These are phyloP conservation scores for Parambassis ranga DNA, from an alignment of 2,797 vertebrate genomes.

Conservation along the genomic window DNA sequence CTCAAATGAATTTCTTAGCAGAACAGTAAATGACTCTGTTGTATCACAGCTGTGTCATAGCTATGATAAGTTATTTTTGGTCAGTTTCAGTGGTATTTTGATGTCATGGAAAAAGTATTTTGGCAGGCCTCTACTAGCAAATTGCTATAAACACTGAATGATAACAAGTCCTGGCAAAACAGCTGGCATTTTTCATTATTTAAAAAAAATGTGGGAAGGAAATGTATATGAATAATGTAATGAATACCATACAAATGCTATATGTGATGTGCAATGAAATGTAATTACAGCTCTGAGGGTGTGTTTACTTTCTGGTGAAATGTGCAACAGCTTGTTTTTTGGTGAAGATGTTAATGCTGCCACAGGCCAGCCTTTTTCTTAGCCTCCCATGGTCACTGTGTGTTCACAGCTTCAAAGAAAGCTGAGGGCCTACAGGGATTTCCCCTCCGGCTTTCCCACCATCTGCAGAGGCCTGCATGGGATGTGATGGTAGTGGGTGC, in stretches of 20 bases:
- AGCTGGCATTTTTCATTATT: neutral
- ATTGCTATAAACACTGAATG: neutral
- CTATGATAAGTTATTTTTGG: neutral
- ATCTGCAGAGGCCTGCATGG: slow-evolving; percentile 59
- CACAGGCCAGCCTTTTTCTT: slow-evolving; percentile 33
- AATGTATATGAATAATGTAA: slow-evolving; percentile 8
- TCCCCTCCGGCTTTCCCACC: slow-evolving; percentile 75
- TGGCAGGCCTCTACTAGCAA: neutral
- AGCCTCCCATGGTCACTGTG: slow-evolving; percentile 47
- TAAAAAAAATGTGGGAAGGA: slow-evolving; percentile 25
- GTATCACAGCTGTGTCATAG: neutral
- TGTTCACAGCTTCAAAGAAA: slow-evolving; percentile 66
- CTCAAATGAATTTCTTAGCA: no score
- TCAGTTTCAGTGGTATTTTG: neutral
- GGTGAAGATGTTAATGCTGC: slow-evolving; percentile 42
- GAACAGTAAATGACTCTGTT: slow-evolving; percentile 4
- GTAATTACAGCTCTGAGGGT: slow-evolving; percentile 20
- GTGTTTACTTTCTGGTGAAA: slow-evolving; percentile 22
- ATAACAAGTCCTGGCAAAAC: neutral
- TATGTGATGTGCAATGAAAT: neutral
- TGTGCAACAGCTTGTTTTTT: slow-evolving; percentile 41
- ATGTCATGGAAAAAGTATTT: slow-evolving; percentile 13
- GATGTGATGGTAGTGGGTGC: slow-evolving; percentile 51
- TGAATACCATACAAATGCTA: neutral
- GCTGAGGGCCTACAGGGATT: slow-evolving; percentile 62